These are phyloP conservation scores for Meandrina meandrites DNA, from an alignment of 92 coral and sea anemone genomes.

Conservation along the genomic window DNA sequence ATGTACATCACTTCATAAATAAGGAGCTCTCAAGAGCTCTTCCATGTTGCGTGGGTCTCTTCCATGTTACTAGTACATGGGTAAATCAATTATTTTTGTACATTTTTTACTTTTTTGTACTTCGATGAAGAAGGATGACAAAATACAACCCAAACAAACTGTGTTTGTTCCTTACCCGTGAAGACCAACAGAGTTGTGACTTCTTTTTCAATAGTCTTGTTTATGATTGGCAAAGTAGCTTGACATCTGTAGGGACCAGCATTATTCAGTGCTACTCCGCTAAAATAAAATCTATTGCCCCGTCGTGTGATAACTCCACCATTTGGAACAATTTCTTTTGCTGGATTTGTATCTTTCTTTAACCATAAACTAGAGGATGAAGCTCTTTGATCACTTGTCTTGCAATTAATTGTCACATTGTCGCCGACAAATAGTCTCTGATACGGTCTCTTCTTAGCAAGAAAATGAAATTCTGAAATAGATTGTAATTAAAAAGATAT, in stretches of 20 bases:
- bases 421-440: conserved; percentile 51
- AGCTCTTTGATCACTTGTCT: conserved; percentile 50
- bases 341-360: conserved; percentile 25
- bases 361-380: conserved; percentile 56
- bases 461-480: conserved; percentile 61
- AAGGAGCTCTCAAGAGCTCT: no score
- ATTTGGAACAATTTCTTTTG: conserved; percentile 51
- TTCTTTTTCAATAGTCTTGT: conserved; percentile 49
- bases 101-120: no score
- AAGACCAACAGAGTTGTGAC: conserved; percentile 57
- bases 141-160: background rate
- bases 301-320: conserved; percentile 36
- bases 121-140: no score
- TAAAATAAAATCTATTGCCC: conserved; percentile 42
- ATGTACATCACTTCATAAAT: no score
- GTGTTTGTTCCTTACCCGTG: conserved; percentile 41
- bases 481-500: background rate
- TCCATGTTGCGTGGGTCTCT: no score
- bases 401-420: conserved; percentile 58
- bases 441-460: conserved; percentile 30
- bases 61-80: no score
- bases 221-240: conserved; percentile 40
- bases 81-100: no score
- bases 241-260: conserved; percentile 69
- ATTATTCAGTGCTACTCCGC: conserved; percentile 43